phyloP scores from a whole-genome alignment of 2,888 invertebrate genomes.

The Agrotis clavis region DNA sequence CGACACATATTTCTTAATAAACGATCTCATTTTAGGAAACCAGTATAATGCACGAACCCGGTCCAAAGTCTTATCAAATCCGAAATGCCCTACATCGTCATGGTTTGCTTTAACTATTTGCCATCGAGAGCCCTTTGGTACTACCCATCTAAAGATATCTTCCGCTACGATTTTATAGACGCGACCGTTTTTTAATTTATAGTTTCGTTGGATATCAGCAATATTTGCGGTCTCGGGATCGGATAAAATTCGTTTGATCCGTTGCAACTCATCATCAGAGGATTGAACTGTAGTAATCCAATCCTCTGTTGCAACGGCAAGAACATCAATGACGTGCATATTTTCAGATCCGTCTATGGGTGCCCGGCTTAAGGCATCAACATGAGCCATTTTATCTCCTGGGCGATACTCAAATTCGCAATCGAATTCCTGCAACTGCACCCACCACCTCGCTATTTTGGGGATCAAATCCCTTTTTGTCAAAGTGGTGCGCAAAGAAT shows the following conservation, averaged over 20 bases:
- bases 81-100: slow-evolving; percentile 68
- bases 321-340: slow-evolving; percentile 1
- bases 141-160: neutral
- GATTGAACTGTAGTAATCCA: slow-evolving; percentile 28
- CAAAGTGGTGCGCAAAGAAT: slow-evolving; percentile 47
- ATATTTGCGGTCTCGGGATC: too few relatives aligned
- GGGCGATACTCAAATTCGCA: slow-evolving; percentile 57
- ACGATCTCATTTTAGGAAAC: too few relatives aligned
- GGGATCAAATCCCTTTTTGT: slow-evolving; percentile 56
- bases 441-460: slow-evolving; percentile 49
- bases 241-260: neutral
- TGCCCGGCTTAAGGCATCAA: slow-evolving; percentile 9
- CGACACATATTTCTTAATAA: neutral
- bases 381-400: slow-evolving; percentile 64
- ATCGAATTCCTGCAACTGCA: slow-evolving; percentile 23
- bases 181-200: too few relatives aligned
- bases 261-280: slow-evolving; percentile 26
- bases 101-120: slow-evolving; percentile 73
- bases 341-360: neutral
- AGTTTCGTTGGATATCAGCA: too few relatives aligned
- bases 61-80: slow-evolving; percentile 22
- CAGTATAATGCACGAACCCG: too few relatives aligned
- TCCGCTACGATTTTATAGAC: too few relatives aligned
- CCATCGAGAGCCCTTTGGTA: slow-evolving; percentile 54
- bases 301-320: neutral